These are phyloP conservation scores for Turnix velox DNA, from an alignment of 2,113 vertebrate species.

Conservation along the genomic window DNA sequence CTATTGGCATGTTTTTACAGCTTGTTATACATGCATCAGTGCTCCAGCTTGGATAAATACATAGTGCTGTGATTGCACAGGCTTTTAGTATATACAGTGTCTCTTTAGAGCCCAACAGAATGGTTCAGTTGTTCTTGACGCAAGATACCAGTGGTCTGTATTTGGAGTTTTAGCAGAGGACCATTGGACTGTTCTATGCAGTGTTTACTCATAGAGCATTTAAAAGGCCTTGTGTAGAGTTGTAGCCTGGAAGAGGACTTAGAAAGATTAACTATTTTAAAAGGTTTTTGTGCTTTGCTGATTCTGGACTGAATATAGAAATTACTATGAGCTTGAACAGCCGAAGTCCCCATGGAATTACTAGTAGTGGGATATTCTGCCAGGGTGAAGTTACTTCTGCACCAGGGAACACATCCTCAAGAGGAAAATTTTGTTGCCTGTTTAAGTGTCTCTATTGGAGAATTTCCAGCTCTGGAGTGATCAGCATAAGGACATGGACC, in stretches of 20 bases:
- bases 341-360: background rate
- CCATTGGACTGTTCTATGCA: background rate
- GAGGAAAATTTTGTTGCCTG: background rate
- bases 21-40: background rate
- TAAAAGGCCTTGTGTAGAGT: background rate
- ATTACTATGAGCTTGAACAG: background rate
- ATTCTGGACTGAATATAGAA: background rate
- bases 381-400: background rate
- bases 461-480: background rate
- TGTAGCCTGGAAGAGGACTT: background rate
- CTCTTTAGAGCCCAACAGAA: background rate
- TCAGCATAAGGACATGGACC: background rate
- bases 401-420: background rate
- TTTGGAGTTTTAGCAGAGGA: background rate
- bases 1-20: conserved; percentile 39
- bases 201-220: background rate
- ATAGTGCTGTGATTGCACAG: background rate
- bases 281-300: background rate
- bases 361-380: background rate
- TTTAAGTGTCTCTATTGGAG: background rate
- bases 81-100: background rate
- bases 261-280: background rate
- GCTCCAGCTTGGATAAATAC: background rate
- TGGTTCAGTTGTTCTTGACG: background rate
- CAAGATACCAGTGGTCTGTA: background rate